Percentiles rank a stretch among this genome's conserved stretches.
phyloP scores from a whole-genome alignment of 2,888 invertebrate species.

The Thera britannica region DNA sequence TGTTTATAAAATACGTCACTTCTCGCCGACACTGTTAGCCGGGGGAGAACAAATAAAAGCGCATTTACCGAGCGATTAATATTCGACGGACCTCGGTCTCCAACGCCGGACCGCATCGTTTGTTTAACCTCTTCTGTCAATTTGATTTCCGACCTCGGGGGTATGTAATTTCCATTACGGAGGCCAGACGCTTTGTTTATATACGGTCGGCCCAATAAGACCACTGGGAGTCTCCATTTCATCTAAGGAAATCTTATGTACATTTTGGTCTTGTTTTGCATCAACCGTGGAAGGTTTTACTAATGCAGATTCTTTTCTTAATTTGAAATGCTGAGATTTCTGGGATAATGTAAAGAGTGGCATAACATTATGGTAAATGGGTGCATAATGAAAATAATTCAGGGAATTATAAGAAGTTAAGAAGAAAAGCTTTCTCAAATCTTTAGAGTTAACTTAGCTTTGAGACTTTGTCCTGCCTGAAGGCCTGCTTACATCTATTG shows the following conservation, averaged over 20 bases:
- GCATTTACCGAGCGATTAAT: conserved; percentile 80
- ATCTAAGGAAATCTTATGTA: conserved; percentile 55
- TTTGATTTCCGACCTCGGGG: conserved; percentile 82
- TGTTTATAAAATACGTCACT: conserved; percentile 48
- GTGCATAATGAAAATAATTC: conserved; percentile 23
- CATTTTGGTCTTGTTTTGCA: conserved; percentile 42
- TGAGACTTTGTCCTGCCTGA: too few relatives aligned
- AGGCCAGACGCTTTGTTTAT: conserved; percentile 77
- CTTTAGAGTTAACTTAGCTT: too few relatives aligned
- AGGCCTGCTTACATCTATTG: too few relatives aligned
- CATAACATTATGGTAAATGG: conserved; percentile 24
- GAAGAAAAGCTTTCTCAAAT: background rate
- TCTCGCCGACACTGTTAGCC: conserved; percentile 52
- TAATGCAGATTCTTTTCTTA: conserved; percentile 27
- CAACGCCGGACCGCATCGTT: conserved; percentile 80
- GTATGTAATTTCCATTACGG: conserved; percentile 83
- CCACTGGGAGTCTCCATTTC: conserved; percentile 61
- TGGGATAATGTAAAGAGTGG: conserved; percentile 19
- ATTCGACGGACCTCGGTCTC: conserved; percentile 75
- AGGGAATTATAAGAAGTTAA: background rate
- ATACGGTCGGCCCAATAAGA: conserved; percentile 70
- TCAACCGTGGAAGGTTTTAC: conserved; percentile 37
- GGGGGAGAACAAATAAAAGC: conserved; percentile 78
- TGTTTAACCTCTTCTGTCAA: conserved; percentile 84
- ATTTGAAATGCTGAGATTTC: conserved; percentile 27